Conservation (phyloP, 2,797 vertebrate genomes). For the Typhlichthys eigenmanni region DNA sequence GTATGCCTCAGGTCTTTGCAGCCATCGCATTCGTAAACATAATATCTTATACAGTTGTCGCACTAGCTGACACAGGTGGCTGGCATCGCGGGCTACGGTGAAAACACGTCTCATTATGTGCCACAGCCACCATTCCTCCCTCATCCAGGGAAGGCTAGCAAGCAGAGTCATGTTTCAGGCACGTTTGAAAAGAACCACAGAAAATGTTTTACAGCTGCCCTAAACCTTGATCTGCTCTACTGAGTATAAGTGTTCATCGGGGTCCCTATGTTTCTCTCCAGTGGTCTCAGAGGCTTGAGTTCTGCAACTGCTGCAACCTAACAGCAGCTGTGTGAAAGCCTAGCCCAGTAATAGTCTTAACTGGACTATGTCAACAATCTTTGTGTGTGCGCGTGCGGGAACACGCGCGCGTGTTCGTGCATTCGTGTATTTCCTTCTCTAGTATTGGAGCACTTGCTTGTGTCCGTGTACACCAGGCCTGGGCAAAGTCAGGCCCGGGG, state of each 20-base stretch:
- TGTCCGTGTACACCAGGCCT: too few species aligned
- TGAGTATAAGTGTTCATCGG: conserved; percentile 5
- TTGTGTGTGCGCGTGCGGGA: background rate
- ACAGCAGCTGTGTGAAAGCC: conserved; percentile 43
- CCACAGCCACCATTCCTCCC: conserved; percentile 49
- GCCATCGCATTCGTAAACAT: conserved; percentile 56
- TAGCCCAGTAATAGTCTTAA: conserved; percentile 19
- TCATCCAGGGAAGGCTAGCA: conserved; percentile 22
- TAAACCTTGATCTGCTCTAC: conserved; percentile 8
- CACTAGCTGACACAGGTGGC: conserved; percentile 35
- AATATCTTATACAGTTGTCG: conserved; percentile 68
- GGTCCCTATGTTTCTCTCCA: conserved; percentile 2
- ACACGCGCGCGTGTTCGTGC: background rate
- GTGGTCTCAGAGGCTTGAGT: conserved; percentile 7
- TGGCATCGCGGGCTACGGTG: conserved; percentile 37
- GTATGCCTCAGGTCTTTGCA: conserved; percentile 42
- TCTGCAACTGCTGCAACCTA: conserved; percentile 10
- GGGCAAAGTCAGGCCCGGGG: too few species aligned
- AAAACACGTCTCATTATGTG: conserved; percentile 47
- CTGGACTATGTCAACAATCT: background rate
- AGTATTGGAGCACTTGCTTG: too few species aligned
- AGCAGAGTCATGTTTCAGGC: conserved; percentile 16
- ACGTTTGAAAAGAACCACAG: conserved; percentile 13
- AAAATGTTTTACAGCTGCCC: background rate
- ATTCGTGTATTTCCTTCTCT: too few species aligned